Percentiles rank a stretch among this genome's conserved stretches.
phyloP scores from a whole-genome alignment of 1,140 invertebrate genomes.

The Limonius californicus region DNA sequence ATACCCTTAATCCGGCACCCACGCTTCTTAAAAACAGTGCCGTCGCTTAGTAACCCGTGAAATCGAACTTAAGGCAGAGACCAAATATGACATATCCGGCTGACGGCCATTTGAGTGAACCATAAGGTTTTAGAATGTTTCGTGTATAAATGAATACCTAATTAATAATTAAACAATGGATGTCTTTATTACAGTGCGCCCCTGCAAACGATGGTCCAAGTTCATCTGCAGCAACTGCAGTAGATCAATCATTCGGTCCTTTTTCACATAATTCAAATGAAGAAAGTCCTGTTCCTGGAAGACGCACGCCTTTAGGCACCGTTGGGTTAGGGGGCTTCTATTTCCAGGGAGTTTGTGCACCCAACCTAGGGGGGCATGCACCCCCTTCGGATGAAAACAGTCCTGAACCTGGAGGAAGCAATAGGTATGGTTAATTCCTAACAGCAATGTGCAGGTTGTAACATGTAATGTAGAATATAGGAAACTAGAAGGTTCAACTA shows the following conservation, averaged over 20 bases:
- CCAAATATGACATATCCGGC: no score
- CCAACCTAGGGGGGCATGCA: slow-evolving; percentile 47
- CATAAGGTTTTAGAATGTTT: no score
- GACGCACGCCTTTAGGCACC: slow-evolving; percentile 74
- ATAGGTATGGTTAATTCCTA: slow-evolving; percentile 37
- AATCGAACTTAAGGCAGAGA: no score
- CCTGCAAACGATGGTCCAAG: slow-evolving; percentile 38
- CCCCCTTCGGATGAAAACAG: slow-evolving; percentile 74
- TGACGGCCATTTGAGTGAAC: no score
- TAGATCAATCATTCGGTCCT: slow-evolving; percentile 32
- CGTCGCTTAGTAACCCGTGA: no score
- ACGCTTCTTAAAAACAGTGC: no score
- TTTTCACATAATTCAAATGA: slow-evolving; percentile 50
- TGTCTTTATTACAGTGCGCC: not conserved
- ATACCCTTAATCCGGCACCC: no score
- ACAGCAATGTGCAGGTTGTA: slow-evolving; percentile 13
- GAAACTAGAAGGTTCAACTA: no score
- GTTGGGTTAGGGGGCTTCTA: slow-evolving; percentile 79
- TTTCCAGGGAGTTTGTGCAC: slow-evolving; percentile 54
- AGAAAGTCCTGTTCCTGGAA: slow-evolving; percentile 60
- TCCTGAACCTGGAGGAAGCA: slow-evolving; percentile 59
- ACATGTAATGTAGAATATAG: no score
- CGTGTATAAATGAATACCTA: no score
- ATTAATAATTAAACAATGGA: no score
- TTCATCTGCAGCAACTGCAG: slow-evolving; percentile 41